A percentile compares a stretch with the other conserved stretches of the same genome.
These are phyloP conservation scores for Telmatherina bonti DNA, from an alignment of 2,797 vertebrate genomes.

Conservation along the genomic window DNA sequence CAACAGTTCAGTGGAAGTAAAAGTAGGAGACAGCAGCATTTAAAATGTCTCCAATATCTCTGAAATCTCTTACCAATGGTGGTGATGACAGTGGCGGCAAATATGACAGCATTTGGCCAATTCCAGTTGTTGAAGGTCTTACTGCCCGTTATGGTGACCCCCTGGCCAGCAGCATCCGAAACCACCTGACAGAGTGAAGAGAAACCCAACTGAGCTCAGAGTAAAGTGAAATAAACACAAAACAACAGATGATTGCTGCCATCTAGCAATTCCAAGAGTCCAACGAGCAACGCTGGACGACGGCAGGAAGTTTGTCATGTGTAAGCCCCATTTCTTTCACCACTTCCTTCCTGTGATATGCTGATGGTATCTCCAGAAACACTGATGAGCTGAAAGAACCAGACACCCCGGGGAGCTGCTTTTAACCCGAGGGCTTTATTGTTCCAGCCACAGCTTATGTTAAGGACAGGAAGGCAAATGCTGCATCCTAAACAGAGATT, in stretches of 20 bases:
- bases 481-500: constrained; percentile 58
- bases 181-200: constrained; percentile 82
- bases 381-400: constrained; percentile 50
- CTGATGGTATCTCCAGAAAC: constrained; percentile 55
- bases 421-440: constrained; percentile 51
- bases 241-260: not conserved
- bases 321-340: constrained; percentile 47
- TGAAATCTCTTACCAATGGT: constrained; percentile 89
- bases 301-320: constrained; percentile 40
- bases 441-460: constrained; percentile 46
- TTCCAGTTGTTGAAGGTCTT: constrained; percentile 99
- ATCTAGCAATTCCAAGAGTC: not conserved
- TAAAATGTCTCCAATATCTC: too few relatives aligned
- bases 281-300: not conserved
- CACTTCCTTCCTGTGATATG: constrained; percentile 70
- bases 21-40: too few relatives aligned
- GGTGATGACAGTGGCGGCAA: constrained; percentile 98
- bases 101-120: constrained; percentile 98
- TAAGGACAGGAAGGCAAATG: constrained; percentile 53
- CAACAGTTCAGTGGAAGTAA: not conserved
- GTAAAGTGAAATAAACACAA: not conserved
- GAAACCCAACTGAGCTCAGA: constrained; percentile 1
- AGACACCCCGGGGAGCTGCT: constrained; percentile 33
- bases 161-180: constrained; percentile 93
- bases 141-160: constrained; percentile 94